A percentile compares a stretch with the other conserved stretches of the same genome.
phyloP scores from a whole-genome alignment of 2,888 invertebrate species.

The Andrena bucephala region DNA sequence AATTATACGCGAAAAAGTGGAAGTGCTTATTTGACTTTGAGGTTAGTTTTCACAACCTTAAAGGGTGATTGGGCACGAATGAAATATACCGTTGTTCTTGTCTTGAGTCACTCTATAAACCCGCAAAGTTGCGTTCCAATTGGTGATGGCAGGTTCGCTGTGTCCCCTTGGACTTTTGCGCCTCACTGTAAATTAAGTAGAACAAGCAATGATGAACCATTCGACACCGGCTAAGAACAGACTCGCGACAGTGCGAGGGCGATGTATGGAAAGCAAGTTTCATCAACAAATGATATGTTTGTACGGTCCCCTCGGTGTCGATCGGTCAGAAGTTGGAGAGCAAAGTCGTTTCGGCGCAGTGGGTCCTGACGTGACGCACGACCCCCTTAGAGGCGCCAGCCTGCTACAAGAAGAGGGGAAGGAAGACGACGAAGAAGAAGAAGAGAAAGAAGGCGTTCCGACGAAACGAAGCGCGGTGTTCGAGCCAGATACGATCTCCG shows the following conservation, averaged over 20 bases:
- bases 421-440: constrained; percentile 51
- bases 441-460: constrained; percentile 74
- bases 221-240: constrained; percentile 9
- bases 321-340: constrained; percentile 67
- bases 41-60: too few relatives aligned
- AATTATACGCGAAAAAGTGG: too few relatives aligned
- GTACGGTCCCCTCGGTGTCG: constrained; percentile 65
- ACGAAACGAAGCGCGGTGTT: constrained; percentile 75
- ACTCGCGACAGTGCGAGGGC: constrained; percentile 13
- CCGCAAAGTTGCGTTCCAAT: too few relatives aligned
- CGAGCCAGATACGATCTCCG: constrained; percentile 81
- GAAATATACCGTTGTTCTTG: too few relatives aligned
- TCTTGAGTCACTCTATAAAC: too few relatives aligned
- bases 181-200: too few relatives aligned
- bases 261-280: constrained; percentile 53
- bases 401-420: constrained; percentile 58
- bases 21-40: too few relatives aligned
- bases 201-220: not conserved
- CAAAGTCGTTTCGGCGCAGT: constrained; percentile 68
- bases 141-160: too few relatives aligned
- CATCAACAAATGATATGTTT: constrained; percentile 71
- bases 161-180: too few relatives aligned
- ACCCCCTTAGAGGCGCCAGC: constrained; percentile 75
- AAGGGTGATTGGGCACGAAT: too few relatives aligned
- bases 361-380: constrained; percentile 72